A percentile compares a stretch with the other conserved stretches of the same genome.
These are phyloP conservation scores for Ceratoteleas bidentatus DNA, from an alignment of 1,140 invertebrate species.

Conservation along the genomic window DNA sequence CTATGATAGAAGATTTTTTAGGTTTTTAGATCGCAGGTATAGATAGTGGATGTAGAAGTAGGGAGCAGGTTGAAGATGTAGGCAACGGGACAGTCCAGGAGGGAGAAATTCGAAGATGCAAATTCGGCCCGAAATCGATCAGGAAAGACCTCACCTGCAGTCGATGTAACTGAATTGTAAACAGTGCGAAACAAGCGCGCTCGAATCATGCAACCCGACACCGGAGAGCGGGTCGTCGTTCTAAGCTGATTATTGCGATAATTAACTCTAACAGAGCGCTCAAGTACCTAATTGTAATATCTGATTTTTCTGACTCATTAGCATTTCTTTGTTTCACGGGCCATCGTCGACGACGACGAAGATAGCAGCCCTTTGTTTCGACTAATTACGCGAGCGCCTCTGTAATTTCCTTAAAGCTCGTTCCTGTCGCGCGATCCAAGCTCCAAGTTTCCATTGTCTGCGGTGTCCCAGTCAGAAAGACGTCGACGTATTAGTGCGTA, in stretches of 20 bases:
- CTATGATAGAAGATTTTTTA: too few relatives aligned
- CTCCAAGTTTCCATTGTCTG: constrained; percentile 39
- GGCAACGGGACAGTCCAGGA: too few relatives aligned
- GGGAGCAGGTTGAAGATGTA: too few relatives aligned
- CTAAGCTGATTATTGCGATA: constrained; percentile 44
- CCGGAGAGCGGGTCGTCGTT: background rate
- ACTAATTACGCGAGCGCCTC: constrained; percentile 43
- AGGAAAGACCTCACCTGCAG: background rate
- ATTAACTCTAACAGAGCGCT: constrained; percentile 38
- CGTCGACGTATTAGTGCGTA: constrained; percentile 27
- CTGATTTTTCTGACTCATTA: constrained; percentile 59
- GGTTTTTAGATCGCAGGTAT: too few relatives aligned
- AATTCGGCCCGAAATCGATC: too few relatives aligned
- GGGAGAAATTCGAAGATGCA: too few relatives aligned
- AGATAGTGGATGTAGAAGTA: too few relatives aligned
- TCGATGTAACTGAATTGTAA: background rate
- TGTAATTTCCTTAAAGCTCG: constrained; percentile 34
- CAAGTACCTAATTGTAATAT: constrained; percentile 51
- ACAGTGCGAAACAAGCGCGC: constrained; percentile 7
- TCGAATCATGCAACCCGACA: background rate
- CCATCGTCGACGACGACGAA: constrained; percentile 31
- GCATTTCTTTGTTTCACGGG: constrained; percentile 45
- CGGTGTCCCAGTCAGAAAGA: constrained; percentile 8
- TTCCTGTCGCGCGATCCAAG: constrained; percentile 42
- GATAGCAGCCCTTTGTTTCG: constrained; percentile 54